A percentile compares a stretch with the other conserved stretches of the same genome.
Evolutionary conservation across 2,888 invertebrate species (phyloP).

Genomic region (Andrena camellia): DNA sequence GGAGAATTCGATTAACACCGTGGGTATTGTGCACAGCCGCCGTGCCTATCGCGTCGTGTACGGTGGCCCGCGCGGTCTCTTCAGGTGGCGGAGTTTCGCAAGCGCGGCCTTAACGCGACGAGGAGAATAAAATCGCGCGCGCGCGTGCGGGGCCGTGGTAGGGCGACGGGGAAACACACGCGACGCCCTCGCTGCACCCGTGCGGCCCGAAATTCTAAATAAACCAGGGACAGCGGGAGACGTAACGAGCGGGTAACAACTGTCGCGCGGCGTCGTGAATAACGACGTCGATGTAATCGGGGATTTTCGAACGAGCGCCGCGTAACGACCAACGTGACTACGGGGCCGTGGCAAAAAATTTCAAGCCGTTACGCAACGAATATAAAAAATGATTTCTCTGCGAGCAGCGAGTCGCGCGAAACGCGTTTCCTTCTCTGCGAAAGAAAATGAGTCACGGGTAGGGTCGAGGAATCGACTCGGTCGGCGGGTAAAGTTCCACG

Average conservation of each 20-base stretch:
- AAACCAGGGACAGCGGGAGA: conserved; percentile 48
- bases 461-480: neutral
- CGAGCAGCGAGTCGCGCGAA: conserved; percentile 30
- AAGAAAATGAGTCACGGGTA: neutral
- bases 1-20: conserved; percentile 69
- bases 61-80: neutral
- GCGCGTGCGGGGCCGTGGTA: neutral
- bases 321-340: conserved; percentile 63
- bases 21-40: conserved; percentile 24
- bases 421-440: conserved; percentile 1
- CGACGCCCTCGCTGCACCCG: conserved; percentile 11
- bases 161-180: conserved; percentile 2
- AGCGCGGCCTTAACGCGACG: neutral
- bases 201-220: conserved; percentile 49
- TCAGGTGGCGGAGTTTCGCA: too few species aligned
- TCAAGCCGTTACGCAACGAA: conserved; percentile 51
- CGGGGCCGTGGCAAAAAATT: conserved; percentile 55
- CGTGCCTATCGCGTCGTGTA: neutral
- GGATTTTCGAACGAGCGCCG: conserved; percentile 60
- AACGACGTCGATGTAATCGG: conserved; percentile 65
- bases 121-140: conserved; percentile 5
- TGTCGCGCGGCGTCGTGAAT: conserved; percentile 58
- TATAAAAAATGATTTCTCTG: conserved; percentile 36
- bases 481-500: neutral
- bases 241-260: conserved; percentile 56